A percentile compares a stretch with the other conserved stretches of the same genome.
These are phyloP conservation scores for Eupeodes corollae DNA, from an alignment of 1,140 invertebrate genomes.

Conservation along the genomic window DNA sequence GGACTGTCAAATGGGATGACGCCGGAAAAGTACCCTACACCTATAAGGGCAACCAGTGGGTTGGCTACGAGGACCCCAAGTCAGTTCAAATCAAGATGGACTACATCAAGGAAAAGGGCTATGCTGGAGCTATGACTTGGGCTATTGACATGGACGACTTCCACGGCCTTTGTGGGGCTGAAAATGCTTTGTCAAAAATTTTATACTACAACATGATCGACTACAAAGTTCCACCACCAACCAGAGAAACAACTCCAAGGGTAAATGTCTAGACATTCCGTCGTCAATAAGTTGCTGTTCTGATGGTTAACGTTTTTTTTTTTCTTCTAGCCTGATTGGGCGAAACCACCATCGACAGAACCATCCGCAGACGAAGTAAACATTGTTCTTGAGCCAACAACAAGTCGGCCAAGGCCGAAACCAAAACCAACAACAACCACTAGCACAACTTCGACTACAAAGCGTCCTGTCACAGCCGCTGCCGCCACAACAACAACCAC, in stretches of 20 bases:
- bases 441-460: constrained; percentile 10
- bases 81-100: constrained; percentile 81
- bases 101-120: constrained; percentile 67
- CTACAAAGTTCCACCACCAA: constrained; percentile 61
- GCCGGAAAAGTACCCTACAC: constrained; percentile 71
- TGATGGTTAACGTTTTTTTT: constrained; percentile 3
- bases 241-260: constrained; percentile 53
- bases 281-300: not conserved
- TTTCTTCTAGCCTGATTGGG: constrained; percentile 53
- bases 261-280: constrained; percentile 12
- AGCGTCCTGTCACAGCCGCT: not conserved
- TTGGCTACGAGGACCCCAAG: constrained; percentile 75
- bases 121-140: constrained; percentile 81
- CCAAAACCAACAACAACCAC: constrained; percentile 16
- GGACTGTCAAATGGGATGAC: constrained; percentile 74
- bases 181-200: constrained; percentile 59
- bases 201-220: constrained; percentile 60
- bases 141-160: constrained; percentile 83
- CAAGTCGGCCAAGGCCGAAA: constrained; percentile 33
- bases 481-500: no score
- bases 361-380: constrained; percentile 36
- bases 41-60: constrained; percentile 80
- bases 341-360: constrained; percentile 51
- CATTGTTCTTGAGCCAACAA: constrained; percentile 19
- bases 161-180: constrained; percentile 58